These are phyloP conservation scores for Pseudococcus longispinus DNA, from an alignment of 2,888 invertebrate species.

Conservation along the genomic window DNA sequence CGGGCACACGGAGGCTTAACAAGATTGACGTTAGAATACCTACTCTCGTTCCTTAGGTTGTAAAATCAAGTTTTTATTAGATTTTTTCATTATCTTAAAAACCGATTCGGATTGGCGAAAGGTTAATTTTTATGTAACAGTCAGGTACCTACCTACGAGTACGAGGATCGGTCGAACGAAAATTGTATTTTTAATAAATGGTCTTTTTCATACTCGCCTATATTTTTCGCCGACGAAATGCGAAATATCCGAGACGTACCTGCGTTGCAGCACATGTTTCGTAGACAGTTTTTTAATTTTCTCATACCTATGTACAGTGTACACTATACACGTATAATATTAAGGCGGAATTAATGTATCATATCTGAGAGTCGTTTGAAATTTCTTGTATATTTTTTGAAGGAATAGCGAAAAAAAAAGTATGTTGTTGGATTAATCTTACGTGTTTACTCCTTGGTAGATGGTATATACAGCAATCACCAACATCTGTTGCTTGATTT, in stretches of 20 bases:
- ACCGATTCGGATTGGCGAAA: neutral
- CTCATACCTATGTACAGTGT: neutral
- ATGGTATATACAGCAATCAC: conserved; percentile 35
- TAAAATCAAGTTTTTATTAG: neutral
- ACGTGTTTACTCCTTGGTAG: conserved; percentile 10
- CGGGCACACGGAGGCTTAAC: neutral
- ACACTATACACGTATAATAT: conserved; percentile 8
- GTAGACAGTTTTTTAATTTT: conserved; percentile 33
- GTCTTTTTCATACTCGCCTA: neutral
- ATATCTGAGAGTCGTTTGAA: conserved; percentile 23
- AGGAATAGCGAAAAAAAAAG: conserved; percentile 15
- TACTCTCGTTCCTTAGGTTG: neutral
- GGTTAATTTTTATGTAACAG: neutral
- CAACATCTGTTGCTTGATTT: conserved; percentile 47
- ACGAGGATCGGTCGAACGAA: too few relatives aligned
- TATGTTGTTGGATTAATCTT: conserved; percentile 47
- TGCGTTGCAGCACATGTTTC: conserved; percentile 20
- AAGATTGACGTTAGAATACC: neutral
- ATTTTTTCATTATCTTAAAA: neutral
- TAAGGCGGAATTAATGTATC: conserved; percentile 24
- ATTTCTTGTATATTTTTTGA: conserved; percentile 26
- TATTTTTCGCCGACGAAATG: neutral
- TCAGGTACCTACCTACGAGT: too few relatives aligned
- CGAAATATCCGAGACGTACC: neutral
- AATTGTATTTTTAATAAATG: conserved; percentile 11